Evolutionary conservation across 1,140 invertebrate species (phyloP), one percentile per base, ranked within the genome.

Genomic region (Drosophila parabipectinata): DNA sequence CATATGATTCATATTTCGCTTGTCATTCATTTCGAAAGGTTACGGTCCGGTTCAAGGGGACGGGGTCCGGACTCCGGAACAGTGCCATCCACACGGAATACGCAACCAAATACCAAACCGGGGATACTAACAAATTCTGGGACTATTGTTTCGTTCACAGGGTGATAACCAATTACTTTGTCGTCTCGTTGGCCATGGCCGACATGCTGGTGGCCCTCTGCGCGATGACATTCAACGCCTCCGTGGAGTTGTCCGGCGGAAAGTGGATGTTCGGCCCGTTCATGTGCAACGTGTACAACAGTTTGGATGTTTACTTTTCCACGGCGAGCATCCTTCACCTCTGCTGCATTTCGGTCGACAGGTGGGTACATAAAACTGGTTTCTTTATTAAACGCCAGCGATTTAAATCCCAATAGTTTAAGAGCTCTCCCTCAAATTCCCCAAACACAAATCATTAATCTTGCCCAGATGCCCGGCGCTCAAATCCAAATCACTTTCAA

Each of bases 221-320:
- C 83, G 97, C 97, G 28, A 98, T 98, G 98, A 97, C 96, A n/a
- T 99, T 99, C 92, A 99, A 98, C 92, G 97, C 97, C 18, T 96
- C 95, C 80, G 95, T 97, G 6, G 96, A 97, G 85, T 90, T 98
- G 3, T 96, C 95, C 24, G 93, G 94, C 18, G 93, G 95, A 34
- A 92, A 92, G 67, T 99, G 98, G 98, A 92, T 97, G 58, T 98
- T 99, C 90, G 96, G 97, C 1, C 94, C 95, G 79, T 94, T 96
- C 72, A 96, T 98, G 94, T 99, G 98, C 94, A 97, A 98, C 93
- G 94, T 98, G 68, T 99, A 97, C 95, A 98, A 98, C 92, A 97
- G 97, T 12, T 94, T 98, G 74, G 98, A 99, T 91, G 98, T 99
- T 4, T 97, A 99, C 84, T 99, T 98, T 91, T 98, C 97, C 32